A percentile compares a stretch with the other conserved stretches of the same genome.
phyloP scores from a whole-genome alignment of 2,797 vertebrate species.

The Arrhamphus sclerolepis region DNA sequence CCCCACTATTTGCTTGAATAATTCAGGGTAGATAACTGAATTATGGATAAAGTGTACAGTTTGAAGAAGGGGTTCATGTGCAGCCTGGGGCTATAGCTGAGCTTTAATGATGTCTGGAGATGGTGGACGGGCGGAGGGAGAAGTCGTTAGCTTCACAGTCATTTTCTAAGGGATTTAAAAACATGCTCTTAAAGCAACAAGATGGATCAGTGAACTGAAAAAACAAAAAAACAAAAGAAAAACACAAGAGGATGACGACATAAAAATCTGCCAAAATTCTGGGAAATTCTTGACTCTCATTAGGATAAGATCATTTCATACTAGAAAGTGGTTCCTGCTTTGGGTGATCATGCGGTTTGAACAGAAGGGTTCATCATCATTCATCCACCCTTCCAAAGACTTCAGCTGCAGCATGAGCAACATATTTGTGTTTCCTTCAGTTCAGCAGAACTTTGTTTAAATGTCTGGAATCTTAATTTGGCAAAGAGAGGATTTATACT shows the following conservation, averaged over 20 bases:
- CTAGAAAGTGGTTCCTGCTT: not conserved
- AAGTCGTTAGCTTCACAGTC: slow-evolving; percentile 96
- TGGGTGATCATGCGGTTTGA: not conserved
- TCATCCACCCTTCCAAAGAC: slow-evolving; percentile 4
- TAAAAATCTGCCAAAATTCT: slow-evolving; percentile 15
- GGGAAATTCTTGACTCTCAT: slow-evolving; percentile 42
- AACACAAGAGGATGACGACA: slow-evolving; percentile 1
- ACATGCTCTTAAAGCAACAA: slow-evolving; percentile 90
- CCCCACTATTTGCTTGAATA: slow-evolving; percentile 99
- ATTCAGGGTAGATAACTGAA: slow-evolving; percentile 97
- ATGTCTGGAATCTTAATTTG: slow-evolving; percentile 59
- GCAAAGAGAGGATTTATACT: slow-evolving; percentile 67
- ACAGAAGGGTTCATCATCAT: slow-evolving; percentile 5
- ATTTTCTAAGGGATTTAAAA: slow-evolving; percentile 94
- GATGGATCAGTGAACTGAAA: slow-evolving; percentile 63
- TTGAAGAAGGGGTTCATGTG: slow-evolving; percentile 98
- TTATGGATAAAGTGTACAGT: slow-evolving; percentile 99
- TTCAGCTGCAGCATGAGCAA: slow-evolving; percentile 6
- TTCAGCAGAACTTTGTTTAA: slow-evolving; percentile 30
- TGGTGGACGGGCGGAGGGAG: slow-evolving; percentile 91
- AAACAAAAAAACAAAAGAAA: not conserved
- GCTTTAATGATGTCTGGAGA: slow-evolving; percentile 99
- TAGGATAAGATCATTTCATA: slow-evolving; percentile 1
- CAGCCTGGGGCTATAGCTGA: slow-evolving; percentile 93
- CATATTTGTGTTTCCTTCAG: slow-evolving; percentile 30